These are phyloP conservation scores for Calcarius lapponicus DNA, from an alignment of 2,797 vertebrate genomes.

Conservation along the genomic window DNA sequence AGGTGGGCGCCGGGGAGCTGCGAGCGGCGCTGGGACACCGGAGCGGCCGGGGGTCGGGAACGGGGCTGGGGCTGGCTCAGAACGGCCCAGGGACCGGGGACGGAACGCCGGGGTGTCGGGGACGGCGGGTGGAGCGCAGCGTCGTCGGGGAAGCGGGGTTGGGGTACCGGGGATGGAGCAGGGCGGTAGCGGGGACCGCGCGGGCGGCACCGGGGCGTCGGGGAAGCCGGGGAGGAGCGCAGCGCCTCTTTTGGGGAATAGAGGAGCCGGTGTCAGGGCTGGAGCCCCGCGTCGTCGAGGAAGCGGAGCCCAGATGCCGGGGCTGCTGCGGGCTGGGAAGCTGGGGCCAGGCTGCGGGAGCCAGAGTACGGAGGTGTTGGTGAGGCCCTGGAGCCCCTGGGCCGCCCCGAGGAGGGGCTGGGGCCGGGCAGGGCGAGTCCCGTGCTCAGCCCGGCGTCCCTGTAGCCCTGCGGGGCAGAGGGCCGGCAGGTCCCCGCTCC, in stretches of 20 bases:
- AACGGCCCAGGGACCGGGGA: background rate
- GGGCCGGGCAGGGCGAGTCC: background rate
- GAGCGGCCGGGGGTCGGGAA: too few relatives aligned
- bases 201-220: background rate
- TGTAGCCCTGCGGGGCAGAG: too few relatives aligned
- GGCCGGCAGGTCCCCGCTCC: rapidly evolving
- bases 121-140: background rate
- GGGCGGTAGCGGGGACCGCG: too few relatives aligned
- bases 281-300: background rate
- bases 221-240: background rate
- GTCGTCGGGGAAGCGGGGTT: background rate
- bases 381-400: background rate
- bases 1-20: background rate
- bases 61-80: background rate
- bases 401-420: rapidly evolving
- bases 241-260: background rate
- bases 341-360: background rate
- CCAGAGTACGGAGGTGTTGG: rapidly evolving
- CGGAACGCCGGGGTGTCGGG: background rate
- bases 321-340: background rate
- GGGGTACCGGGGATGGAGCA: background rate
- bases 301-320: rapidly evolving
- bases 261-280: background rate
- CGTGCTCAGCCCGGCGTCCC: rapidly evolving
- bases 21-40: background rate